phyloP scores from a whole-genome alignment of 2,113 vertebrate species.

The Leptobrachium leishanense region DNA sequence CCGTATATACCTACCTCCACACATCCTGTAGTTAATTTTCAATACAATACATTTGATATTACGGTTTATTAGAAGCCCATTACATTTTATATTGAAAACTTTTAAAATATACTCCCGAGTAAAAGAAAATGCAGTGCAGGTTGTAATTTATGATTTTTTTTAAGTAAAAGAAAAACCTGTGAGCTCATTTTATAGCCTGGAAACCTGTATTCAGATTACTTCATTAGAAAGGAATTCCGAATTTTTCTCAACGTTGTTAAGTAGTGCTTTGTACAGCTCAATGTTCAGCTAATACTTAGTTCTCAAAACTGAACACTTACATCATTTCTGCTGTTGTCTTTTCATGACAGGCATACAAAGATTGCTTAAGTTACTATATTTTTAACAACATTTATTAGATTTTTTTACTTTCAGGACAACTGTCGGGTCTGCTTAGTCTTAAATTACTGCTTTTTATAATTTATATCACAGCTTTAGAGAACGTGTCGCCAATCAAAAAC shows the following conservation, averaged over 20 bases:
- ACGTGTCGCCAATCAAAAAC: background rate
- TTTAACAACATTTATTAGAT: constrained; percentile 22
- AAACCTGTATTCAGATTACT: constrained; percentile 30
- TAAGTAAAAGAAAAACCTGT: constrained; percentile 24
- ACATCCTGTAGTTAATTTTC: too few species aligned
- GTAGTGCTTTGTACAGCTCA: constrained; percentile 14
- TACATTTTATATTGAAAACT: background rate
- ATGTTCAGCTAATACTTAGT: constrained; percentile 5
- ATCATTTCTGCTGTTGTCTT: constrained; percentile 34
- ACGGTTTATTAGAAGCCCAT: background rate
- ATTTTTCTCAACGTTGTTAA: constrained; percentile 17
- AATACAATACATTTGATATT: background rate
- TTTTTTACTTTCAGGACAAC: constrained; percentile 1
- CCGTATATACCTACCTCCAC: too few species aligned
- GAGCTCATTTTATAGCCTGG: constrained; percentile 32
- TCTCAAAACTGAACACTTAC: constrained; percentile 24
- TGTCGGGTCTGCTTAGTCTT: constrained; percentile 18
- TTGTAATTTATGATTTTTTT: constrained; percentile 33
- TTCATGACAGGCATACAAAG: constrained; percentile 19
- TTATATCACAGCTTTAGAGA: background rate
- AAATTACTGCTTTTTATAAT: background rate
- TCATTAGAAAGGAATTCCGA: constrained; percentile 21
- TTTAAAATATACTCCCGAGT: background rate
- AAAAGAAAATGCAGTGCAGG: background rate
- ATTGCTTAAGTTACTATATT: constrained; percentile 5